phyloP scores from a whole-genome alignment of 2,888 invertebrate species.

The Leucozona laternaria region DNA sequence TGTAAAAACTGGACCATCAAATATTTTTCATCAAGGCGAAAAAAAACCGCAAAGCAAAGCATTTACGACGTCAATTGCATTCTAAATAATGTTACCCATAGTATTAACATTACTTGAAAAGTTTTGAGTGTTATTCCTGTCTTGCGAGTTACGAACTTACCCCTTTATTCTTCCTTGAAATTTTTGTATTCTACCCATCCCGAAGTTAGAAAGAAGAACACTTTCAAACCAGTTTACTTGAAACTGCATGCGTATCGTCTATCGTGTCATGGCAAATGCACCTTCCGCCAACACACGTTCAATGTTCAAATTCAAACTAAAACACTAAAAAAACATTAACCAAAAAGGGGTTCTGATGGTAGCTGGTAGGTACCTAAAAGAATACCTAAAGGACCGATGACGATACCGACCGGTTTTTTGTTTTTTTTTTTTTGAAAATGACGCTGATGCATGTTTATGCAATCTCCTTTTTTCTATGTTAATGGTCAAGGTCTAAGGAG shows the following conservation, averaged over 20 bases:
- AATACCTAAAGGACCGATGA: conserved; percentile 49
- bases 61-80: too few relatives aligned
- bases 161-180: background rate
- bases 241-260: background rate
- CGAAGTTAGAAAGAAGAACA: background rate
- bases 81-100: too few relatives aligned
- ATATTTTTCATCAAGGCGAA: too few relatives aligned
- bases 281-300: background rate
- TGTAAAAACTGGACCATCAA: too few relatives aligned
- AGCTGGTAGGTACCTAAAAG: background rate
- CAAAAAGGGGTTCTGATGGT: conserved; percentile 32
- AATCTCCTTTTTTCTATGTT: conserved; percentile 79
- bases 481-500: conserved; percentile 84
- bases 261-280: background rate
- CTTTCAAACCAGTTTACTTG: background rate
- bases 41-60: too few relatives aligned
- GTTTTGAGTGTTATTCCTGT: background rate
- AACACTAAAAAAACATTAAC: background rate
- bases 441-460: conserved; percentile 70
- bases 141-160: background rate
- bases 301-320: background rate
- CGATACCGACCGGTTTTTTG: conserved; percentile 64
- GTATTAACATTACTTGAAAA: background rate
- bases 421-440: too few relatives aligned
- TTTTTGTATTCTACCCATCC: background rate